Conservation (phyloP, 2,888 invertebrate genomes). For the Dendrolimus houi region DNA sequence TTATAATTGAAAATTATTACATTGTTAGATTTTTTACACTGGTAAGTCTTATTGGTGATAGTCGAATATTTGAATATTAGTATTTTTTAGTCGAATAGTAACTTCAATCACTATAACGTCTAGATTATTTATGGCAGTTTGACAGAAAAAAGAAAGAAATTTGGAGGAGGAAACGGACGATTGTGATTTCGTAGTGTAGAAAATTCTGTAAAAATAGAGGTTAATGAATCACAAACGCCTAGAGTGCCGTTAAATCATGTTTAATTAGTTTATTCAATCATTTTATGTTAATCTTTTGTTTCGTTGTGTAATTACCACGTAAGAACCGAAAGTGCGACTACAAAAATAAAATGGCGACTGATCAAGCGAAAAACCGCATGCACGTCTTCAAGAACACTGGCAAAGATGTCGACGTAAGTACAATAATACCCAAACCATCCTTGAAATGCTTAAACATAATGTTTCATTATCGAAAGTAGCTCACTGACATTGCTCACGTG, state of each 20-base stretch:
- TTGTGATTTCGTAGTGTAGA: slow-evolving; percentile 46
- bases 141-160: slow-evolving; percentile 32
- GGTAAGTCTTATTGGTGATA: too few relatives aligned
- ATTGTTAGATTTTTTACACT: not conserved
- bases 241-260: slow-evolving; percentile 61
- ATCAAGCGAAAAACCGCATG: slow-evolving; percentile 89
- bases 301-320: slow-evolving; percentile 58
- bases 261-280: slow-evolving; percentile 47
- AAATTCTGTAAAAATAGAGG: slow-evolving; percentile 50
- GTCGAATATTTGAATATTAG: not conserved
- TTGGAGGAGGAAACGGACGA: slow-evolving; percentile 51
- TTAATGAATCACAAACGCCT: slow-evolving; percentile 58
- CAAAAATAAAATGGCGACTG: slow-evolving; percentile 84
- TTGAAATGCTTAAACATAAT: too few relatives aligned
- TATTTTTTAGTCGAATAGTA: slow-evolving; percentile 6
- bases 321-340: slow-evolving; percentile 46
- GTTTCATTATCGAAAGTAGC: not conserved
- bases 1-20: slow-evolving; percentile 14
- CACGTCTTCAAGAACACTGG: slow-evolving; percentile 99
- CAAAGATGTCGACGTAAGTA: slow-evolving; percentile 98
- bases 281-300: slow-evolving; percentile 64
- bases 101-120: not conserved
- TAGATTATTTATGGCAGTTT: slow-evolving; percentile 30
- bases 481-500: slow-evolving; percentile 1
- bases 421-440: not conserved